These are phyloP conservation scores for Mythimna albipuncta DNA, from an alignment of 2,888 invertebrate species.

Conservation along the genomic window DNA sequence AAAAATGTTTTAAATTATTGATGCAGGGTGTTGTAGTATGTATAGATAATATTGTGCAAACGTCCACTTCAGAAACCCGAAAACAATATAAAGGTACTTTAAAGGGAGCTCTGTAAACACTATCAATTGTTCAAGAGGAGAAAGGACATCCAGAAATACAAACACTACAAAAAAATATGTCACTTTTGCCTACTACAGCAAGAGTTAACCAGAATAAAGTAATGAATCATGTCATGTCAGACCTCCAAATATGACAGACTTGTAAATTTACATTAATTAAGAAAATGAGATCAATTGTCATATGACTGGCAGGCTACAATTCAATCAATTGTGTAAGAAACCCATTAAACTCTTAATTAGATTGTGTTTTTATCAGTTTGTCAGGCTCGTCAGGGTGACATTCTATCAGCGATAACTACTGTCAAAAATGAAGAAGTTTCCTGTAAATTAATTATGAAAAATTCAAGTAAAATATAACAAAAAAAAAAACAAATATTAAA, in stretches of 20 bases:
- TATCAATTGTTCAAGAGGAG: background rate
- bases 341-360: background rate
- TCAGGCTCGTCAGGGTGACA: background rate
- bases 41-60: background rate
- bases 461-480: background rate
- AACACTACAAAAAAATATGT: background rate
- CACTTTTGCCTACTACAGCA: no score
- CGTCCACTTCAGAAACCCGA: background rate
- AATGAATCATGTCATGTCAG: background rate
- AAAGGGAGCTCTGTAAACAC: background rate
- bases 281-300: background rate
- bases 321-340: background rate
- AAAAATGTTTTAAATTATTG: background rate
- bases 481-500: no score
- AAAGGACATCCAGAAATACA: background rate
- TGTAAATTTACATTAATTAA: background rate
- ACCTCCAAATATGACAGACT: background rate
- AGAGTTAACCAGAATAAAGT: no score
- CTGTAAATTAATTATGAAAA: no score
- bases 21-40: constrained; percentile 7
- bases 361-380: background rate
- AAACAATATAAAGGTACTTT: background rate
- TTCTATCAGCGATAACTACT: background rate
- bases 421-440: background rate
- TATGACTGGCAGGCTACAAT: background rate